These are phyloP conservation scores for Polypedilum vanderplanki DNA, from an alignment of 1,140 invertebrate genomes.

Conservation along the genomic window DNA sequence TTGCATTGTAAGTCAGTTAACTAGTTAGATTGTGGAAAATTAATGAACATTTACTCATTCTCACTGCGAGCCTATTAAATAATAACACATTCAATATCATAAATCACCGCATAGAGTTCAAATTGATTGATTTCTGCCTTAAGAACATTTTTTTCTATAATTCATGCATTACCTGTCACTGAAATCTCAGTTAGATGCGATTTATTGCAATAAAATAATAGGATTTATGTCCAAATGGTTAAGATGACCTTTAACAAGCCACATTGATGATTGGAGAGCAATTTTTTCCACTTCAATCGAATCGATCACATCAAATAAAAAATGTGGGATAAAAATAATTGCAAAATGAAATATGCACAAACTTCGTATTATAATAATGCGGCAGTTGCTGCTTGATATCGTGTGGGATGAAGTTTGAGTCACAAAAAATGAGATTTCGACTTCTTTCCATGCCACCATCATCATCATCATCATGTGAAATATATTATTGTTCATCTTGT, in stretches of 20 bases:
- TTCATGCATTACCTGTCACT: constrained; percentile 2
- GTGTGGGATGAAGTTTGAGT: not conserved
- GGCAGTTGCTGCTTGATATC: not conserved
- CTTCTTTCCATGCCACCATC: constrained; percentile 10
- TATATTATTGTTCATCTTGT: constrained; percentile 24
- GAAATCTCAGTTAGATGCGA: not conserved
- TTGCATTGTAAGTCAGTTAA: no score
- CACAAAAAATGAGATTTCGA: no score
- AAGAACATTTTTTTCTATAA: not conserved
- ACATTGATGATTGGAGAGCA: no score
- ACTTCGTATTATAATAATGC: no score
- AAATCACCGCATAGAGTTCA: not conserved
- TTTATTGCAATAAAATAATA: constrained; percentile 14
- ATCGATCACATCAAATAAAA: no score
- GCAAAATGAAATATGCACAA: no score
- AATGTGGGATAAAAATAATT: no score
- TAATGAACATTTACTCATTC: no score
- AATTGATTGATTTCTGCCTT: constrained; percentile 6
- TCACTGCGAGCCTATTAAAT: no score
- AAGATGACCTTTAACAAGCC: not conserved
- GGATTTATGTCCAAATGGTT: not conserved
- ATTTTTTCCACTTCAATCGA: no score
- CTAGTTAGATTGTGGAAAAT: no score
- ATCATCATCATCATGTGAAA: not conserved
- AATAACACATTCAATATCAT: no score